phyloP scores from a whole-genome alignment of 1,140 invertebrate genomes.

The Eubasilissa regina region DNA sequence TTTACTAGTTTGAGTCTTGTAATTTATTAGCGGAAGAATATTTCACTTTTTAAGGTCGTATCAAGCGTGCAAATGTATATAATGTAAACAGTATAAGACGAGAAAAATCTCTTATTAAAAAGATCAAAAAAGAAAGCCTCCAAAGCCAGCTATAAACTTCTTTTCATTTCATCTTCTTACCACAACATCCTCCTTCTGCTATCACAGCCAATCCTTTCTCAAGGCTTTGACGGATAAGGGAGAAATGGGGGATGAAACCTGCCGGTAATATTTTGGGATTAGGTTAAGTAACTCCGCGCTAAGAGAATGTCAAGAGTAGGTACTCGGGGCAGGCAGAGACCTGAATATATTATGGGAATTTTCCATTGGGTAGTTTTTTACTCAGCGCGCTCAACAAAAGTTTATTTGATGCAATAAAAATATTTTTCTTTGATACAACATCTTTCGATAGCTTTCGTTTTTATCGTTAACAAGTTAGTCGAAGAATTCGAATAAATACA shows the following conservation, averaged over 20 bases:
- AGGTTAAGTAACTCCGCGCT: constrained; percentile 16
- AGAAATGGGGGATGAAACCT: not conserved
- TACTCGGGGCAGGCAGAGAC: not conserved
- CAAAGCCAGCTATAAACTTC: not conserved
- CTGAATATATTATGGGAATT: constrained; percentile 12
- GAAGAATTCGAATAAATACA: too few relatives aligned
- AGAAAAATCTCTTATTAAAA: constrained; percentile 3
- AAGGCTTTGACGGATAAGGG: constrained; percentile 21
- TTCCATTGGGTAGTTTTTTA: constrained; percentile 13
- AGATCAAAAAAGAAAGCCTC: constrained; percentile 12
- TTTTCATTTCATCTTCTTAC: too few relatives aligned
- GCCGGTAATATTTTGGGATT: constrained; percentile 26
- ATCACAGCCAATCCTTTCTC: constrained; percentile 3
- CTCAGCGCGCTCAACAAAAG: not conserved
- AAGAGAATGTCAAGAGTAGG: constrained; percentile 7
- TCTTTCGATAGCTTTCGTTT: not conserved
- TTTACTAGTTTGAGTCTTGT: too few relatives aligned
- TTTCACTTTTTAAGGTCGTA: too few relatives aligned
- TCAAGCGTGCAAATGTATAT: too few relatives aligned
- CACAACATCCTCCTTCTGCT: not conserved
- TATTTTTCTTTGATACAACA: too few relatives aligned
- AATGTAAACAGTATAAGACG: too few relatives aligned
- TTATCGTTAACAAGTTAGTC: too few relatives aligned
- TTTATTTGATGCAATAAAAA: constrained; percentile 12
- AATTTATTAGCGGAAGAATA: too few relatives aligned